Evolutionary conservation across 2,888 invertebrate species (phyloP), one percentile per base, ranked within the genome.

Genomic region (Lagria hirta): DNA sequence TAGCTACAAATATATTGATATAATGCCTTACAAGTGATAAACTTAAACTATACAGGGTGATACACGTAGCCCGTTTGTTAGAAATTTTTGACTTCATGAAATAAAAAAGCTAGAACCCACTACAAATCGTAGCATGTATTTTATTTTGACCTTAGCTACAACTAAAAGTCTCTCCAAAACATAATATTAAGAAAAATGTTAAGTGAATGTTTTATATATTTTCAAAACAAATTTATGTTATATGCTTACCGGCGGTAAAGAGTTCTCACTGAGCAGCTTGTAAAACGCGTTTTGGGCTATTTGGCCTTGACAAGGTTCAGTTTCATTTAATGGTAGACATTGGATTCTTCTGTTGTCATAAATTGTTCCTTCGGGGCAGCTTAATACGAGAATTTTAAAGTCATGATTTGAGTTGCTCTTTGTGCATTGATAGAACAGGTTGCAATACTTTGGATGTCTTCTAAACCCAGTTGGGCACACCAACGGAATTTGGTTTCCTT

Each of bases 401-500:
- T 88, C 84, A 62, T 82, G 81, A 27, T 73, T 81, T 15, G 80
- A 77, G 4, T 79, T 73, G 42, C 78, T 77, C 54, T 79, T 80
- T 10, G 83, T 84, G 59, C 90, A 91, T 68, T 90, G 90, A 65
- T 91, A 91, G 73, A 90, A 89, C 56, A 87, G 70, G 61, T 87
- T 86, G 59, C 90, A 90, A 62, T 84, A 83, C 65, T 85, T 86
- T 0, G 90, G 88, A 75, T 91, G 89, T 51, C 88, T 76, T 61
- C 79, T 79, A 70, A 91, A 90, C 20, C 89, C 88, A 3, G 88
- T 86, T 4, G 90, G 90, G 63, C 90, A 91, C 1, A 88, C 80
- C 41, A 83, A 78, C 7, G 83, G 71, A 49, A 83, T 75, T 71
- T 90, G 88, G 48, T 86, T 83, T 11, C 81, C 80, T 34, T 83